A percentile compares a stretch with the other conserved stretches of the same genome.
These are phyloP conservation scores for Mormyrus proboscirostris DNA, from an alignment of 2,797 vertebrate genomes.

Conservation along the genomic window DNA sequence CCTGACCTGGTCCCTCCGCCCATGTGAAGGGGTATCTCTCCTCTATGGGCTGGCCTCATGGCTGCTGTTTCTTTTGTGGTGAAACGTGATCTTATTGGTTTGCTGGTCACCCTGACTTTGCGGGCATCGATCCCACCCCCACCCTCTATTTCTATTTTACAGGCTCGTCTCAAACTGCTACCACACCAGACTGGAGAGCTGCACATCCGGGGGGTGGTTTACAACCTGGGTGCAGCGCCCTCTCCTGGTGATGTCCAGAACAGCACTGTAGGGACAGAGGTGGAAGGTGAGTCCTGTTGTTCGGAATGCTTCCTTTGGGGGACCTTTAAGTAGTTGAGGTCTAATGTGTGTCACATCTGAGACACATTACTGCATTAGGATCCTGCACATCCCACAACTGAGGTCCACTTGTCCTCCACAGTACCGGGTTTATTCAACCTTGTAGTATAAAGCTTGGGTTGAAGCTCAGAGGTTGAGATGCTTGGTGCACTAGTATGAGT, in stretches of 20 bases:
- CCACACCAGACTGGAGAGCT: conserved; percentile 87
- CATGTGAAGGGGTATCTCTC: not conserved
- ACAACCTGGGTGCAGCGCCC: conserved; percentile 77
- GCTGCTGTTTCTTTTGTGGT: not conserved
- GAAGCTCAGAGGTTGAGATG: not conserved
- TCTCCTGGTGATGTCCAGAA: conserved; percentile 55
- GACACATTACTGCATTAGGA: not conserved
- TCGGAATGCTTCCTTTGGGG: not conserved
- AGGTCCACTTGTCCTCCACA: not conserved
- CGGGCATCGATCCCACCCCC: not conserved
- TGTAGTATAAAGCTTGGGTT: not conserved
- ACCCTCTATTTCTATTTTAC: conserved; percentile 12
- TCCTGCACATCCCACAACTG: not conserved
- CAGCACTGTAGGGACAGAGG: conserved; percentile 57
- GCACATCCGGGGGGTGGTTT: conserved; percentile 84
- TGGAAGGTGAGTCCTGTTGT: conserved; percentile 62
- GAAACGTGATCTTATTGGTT: not conserved
- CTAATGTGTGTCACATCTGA: not conserved
- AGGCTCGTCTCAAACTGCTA: conserved; percentile 91
- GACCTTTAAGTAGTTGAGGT: not conserved
- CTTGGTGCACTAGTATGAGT: not conserved
- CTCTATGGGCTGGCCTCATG: not conserved
- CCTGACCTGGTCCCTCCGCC: not conserved
- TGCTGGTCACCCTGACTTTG: not conserved
- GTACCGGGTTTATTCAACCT: not conserved